Percentiles rank a stretch among this genome's conserved stretches.
Conservation (phyloP, 2,888 invertebrate species). For the Prosapia bicincta region DNA sequence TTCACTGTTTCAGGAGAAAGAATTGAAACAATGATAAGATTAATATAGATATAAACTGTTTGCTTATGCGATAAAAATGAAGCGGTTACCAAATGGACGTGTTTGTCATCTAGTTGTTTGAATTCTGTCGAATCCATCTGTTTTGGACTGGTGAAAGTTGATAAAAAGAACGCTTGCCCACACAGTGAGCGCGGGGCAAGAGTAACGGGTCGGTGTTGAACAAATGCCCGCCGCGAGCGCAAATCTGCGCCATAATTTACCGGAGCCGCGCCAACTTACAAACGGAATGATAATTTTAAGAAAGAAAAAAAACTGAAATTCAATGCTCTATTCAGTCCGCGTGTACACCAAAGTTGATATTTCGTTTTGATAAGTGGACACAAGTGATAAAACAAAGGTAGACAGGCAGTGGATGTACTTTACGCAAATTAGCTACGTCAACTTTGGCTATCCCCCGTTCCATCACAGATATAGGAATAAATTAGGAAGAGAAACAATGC, state of each 20-base stretch:
- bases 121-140: background rate
- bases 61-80: too few relatives aligned
- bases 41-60: too few relatives aligned
- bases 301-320: constrained; percentile 25
- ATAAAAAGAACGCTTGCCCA: background rate
- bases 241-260: constrained; percentile 5
- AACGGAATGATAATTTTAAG: constrained; percentile 28
- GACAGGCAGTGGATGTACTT: constrained; percentile 9
- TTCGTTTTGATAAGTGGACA: constrained; percentile 17
- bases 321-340: constrained; percentile 26
- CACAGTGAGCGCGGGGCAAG: background rate
- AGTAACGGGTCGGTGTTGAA: background rate
- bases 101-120: too few relatives aligned
- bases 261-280: constrained; percentile 21
- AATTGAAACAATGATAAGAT: too few relatives aligned
- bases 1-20: too few relatives aligned
- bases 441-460: constrained; percentile 20
- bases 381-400: constrained; percentile 29
- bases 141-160: background rate
- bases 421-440: constrained; percentile 30
- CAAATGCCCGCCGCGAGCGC: background rate
- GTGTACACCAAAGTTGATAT: constrained; percentile 22
- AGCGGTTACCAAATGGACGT: too few relatives aligned
- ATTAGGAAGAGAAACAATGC: constrained; percentile 25
- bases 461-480: constrained; percentile 28